A percentile compares a stretch with the other conserved stretches of the same genome.
Evolutionary conservation across 2,797 vertebrate species (phyloP).

Genomic region (Leuciscus waleckii): DNA sequence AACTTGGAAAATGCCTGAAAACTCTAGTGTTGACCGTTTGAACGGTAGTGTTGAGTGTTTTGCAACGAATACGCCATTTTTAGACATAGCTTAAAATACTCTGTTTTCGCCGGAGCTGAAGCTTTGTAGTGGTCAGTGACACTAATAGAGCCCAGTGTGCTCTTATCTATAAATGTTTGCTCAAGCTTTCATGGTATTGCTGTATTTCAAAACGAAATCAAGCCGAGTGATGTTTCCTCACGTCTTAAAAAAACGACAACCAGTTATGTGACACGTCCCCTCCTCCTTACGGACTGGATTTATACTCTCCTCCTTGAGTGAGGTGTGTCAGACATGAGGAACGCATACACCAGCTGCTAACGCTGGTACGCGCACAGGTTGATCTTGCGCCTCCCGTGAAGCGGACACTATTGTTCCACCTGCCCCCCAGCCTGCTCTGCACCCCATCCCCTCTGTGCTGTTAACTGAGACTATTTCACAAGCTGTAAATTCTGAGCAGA

Average conservation of each 20-base stretch:
- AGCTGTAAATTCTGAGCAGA: constrained; percentile 77
- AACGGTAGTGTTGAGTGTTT: neutral
- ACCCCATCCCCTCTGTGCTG: constrained; percentile 58
- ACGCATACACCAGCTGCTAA: constrained; percentile 36
- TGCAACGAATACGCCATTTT: neutral
- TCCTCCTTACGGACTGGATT: constrained; percentile 76
- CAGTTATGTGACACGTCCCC: constrained; percentile 78
- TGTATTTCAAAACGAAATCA: constrained; percentile 73
- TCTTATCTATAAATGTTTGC: constrained; percentile 47
- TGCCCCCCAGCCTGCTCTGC: constrained; percentile 28
- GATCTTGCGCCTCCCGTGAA: constrained; percentile 20
- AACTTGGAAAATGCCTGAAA: neutral
- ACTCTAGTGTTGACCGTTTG: neutral
- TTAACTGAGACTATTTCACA: constrained; percentile 76
- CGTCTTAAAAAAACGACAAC: constrained; percentile 80
- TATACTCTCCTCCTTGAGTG: constrained; percentile 69
- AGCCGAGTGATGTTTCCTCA: constrained; percentile 72
- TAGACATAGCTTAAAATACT: neutral
- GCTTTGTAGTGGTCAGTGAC: neutral
- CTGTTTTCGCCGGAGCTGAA: neutral
- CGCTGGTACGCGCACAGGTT: constrained; percentile 16
- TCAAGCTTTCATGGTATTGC: constrained; percentile 59
- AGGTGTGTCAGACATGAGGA: constrained; percentile 67
- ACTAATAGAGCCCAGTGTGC: constrained; percentile 11
- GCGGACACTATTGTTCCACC: constrained; percentile 59